Evolutionary conservation across 1,140 invertebrate genomes (phyloP), one percentile per base, ranked within the genome.

Genomic region (Neodiprion pinetum): DNA sequence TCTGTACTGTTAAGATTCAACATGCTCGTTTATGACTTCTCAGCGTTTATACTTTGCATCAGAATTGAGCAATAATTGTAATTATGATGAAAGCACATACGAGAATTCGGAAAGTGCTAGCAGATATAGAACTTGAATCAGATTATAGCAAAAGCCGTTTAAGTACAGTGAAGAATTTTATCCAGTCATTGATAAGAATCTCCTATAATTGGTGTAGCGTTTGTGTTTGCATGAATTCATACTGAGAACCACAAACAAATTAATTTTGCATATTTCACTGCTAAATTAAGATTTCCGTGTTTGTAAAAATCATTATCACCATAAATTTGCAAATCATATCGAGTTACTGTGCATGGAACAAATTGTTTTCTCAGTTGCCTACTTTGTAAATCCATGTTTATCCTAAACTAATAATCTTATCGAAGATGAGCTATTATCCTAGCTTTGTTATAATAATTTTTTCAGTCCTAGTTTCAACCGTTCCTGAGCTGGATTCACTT

Each of bases 401-500:
- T 80, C 76, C 75, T 82, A 80, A 72, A 74, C 48, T 21, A 67
- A 67, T 61, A 69, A 72, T 48, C 68, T 53, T 47, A 72, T 47
- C 28, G 21, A 61, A 61, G 53, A 17, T 72, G 47, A 66, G 69
- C 12, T 48, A 53, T 11, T 73, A 75, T 76, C n/a, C 77, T 81
- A 80, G 72, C 77, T 81, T 78, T 82, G 80, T 87, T 84, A 88
- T 83, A 87, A 85, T 78, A 87, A 81, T 82, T 89, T 88, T 82
- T 89, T 88, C 76, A 87, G 82, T 81, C 86, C 87, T 83, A 89
- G 75, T 82, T 88, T 90, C 77, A 91, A 89, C 84, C 92, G 91
- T 86, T 91, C 92, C 83, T 94, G 93, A 74, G 93, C 92, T 74
- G 93, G 93, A 87, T 94, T 95, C 70, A 95, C 92, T 91, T 94